A percentile compares a stretch with the other conserved stretches of the same genome.
These are phyloP conservation scores for Apeira syringaria DNA, from an alignment of 2,888 invertebrate species.

Conservation along the genomic window DNA sequence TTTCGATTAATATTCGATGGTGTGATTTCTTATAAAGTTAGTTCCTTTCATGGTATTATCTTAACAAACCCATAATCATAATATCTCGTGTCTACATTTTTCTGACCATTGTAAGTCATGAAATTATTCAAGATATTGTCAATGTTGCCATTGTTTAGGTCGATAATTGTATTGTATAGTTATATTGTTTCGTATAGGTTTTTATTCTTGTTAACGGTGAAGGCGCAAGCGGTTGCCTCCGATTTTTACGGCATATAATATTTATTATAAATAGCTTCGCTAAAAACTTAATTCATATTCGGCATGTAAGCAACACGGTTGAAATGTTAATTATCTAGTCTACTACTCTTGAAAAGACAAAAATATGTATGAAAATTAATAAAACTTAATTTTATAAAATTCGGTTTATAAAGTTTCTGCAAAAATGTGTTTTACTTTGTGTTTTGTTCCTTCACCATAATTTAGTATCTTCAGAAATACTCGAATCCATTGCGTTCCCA, in stretches of 20 bases:
- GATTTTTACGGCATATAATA: constrained; percentile 39
- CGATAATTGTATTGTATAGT: constrained; percentile 55
- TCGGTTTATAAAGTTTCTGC: constrained; percentile 81
- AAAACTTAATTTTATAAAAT: constrained; percentile 76
- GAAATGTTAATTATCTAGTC: constrained; percentile 80
- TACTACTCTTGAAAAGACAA: constrained; percentile 80
- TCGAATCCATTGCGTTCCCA: too few relatives aligned
- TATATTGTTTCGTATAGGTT: constrained; percentile 38
- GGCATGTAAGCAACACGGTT: constrained; percentile 65
- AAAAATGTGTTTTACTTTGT: constrained; percentile 43
- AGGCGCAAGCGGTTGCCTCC: constrained; percentile 36
- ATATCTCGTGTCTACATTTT: constrained; percentile 6
- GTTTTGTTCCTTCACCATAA: too few relatives aligned
- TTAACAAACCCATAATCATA: constrained; percentile 37
- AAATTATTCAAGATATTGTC: constrained; percentile 63
- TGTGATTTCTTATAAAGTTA: constrained; percentile 2
- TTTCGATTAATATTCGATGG: neutral
- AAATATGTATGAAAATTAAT: constrained; percentile 70
- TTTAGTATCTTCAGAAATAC: too few relatives aligned
- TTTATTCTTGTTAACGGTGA: constrained; percentile 41
- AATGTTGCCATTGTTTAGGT: constrained; percentile 79
- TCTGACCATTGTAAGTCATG: constrained; percentile 65
- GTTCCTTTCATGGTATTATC: constrained; percentile 24
- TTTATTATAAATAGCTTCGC: constrained; percentile 61
- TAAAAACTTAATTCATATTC: constrained; percentile 54